These are phyloP conservation scores for Melanaphis sacchari DNA, from an alignment of 1,140 invertebrate species.

Conservation along the genomic window DNA sequence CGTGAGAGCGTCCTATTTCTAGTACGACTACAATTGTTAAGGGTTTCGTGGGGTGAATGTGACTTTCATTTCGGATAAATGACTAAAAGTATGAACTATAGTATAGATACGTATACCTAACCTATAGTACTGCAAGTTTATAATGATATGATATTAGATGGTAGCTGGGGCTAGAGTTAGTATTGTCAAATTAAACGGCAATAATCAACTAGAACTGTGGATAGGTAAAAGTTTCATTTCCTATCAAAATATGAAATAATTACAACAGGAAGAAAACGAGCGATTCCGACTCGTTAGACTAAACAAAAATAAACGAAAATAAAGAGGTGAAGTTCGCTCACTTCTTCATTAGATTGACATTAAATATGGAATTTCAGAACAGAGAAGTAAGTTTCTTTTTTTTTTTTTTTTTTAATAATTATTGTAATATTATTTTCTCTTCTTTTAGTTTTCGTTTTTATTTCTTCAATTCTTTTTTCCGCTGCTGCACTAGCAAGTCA, in stretches of 20 bases:
- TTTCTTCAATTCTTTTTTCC: neutral
- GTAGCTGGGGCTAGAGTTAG: neutral
- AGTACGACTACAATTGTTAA: neutral
- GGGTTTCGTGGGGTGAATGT: neutral
- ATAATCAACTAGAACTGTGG: neutral
- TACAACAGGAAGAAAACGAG: neutral
- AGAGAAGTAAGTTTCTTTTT: neutral
- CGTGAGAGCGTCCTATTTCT: neutral
- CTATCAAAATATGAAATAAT: slow-evolving; percentile 41
- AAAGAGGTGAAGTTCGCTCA: neutral
- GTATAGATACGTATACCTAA: neutral
- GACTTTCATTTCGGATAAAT: neutral
- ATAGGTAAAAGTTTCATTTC: slow-evolving; percentile 8
- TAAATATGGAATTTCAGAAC: neutral
- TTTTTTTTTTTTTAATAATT: neutral
- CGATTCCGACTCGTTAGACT: neutral
- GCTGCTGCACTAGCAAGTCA: neutral
- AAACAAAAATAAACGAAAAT: slow-evolving; percentile 8
- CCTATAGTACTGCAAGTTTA: neutral
- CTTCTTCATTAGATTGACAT: slow-evolving; percentile 10
- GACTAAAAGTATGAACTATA: neutral
- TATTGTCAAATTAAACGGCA: neutral
- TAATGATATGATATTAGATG: neutral
- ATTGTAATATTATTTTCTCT: neutral
- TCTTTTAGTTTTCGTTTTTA: neutral